Percentiles rank a stretch among this genome's conserved stretches.
These are phyloP conservation scores for Dysdera silvatica DNA, from an alignment of 1,140 invertebrate genomes.

Conservation along the genomic window DNA sequence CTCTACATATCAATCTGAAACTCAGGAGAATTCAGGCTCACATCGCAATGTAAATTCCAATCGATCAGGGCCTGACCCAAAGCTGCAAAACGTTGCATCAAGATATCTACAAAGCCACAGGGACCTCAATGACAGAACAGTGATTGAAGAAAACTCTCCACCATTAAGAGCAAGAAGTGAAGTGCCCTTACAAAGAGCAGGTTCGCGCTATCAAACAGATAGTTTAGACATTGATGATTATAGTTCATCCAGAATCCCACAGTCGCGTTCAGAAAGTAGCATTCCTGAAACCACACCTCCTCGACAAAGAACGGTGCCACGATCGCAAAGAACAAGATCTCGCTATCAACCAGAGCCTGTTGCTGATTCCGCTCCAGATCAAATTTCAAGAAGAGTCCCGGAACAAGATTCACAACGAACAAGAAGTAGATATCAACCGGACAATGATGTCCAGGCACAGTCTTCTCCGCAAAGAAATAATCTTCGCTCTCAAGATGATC, in stretches of 20 bases:
- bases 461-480: background rate
- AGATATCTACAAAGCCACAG: no score
- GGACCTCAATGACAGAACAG: background rate
- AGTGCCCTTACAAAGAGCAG: slow-evolving; percentile 7
- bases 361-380: background rate
- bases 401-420: no score
- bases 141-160: background rate
- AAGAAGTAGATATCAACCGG: no score
- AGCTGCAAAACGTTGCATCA: no score
- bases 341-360: background rate
- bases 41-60: background rate
- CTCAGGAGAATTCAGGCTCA: background rate
- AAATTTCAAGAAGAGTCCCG: background rate
- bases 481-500: background rate
- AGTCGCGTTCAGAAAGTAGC: background rate
- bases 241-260: background rate
- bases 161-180: background rate
- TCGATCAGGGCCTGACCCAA: background rate
- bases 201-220: background rate
- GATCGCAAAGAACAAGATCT: background rate
- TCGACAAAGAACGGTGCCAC: background rate
- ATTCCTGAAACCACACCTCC: background rate
- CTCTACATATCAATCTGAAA: background rate
- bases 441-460: background rate
- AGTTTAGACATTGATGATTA: background rate